Evolutionary conservation across 2,888 invertebrate species (phyloP), one percentile per base, ranked within the genome.

Genomic region (Nineta flava): DNA sequence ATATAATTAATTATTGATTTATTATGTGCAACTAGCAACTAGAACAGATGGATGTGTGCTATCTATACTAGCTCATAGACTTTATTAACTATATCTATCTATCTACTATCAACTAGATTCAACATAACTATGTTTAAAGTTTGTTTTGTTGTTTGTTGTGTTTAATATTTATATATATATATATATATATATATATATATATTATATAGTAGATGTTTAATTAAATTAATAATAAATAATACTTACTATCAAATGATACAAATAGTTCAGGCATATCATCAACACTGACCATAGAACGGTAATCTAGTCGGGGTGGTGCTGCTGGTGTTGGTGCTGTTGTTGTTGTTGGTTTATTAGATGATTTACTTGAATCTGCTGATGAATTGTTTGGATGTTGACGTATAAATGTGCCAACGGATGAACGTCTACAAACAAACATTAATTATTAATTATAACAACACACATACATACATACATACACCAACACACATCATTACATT

Each of bases 181-280:
- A n/a, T n/a, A n/a, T n/a, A n/a, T n/a, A n/a, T n/a, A n/a, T n/a
- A n/a, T n/a, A n/a, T n/a, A n/a, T n/a, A n/a, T n/a, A n/a, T n/a
- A n/a, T n/a, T n/a, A n/a, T n/a, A n/a, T n/a, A n/a, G n/a, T n/a
- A n/a, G n/a, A n/a, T n/a, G n/a, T n/a, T n/a, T n/a, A n/a, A n/a
- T n/a, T n/a, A n/a, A n/a, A n/a, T n/a, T n/a, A 19, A 19, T 26
- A 26, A 26, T 26, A 26, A 26, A n/a, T n/a, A 9, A 32, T 9
- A 38, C 90, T 82, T 69, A 92, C 91, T 90, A 67, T 94, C 92
- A 64, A 95, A 87, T 47, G 92, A 88, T 57, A 87, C 87, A 73
- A 95, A 94, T 57, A 95, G 76, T 68, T 93, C 93, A 4, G 94
- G 92, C 81, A 90, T 91, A 65, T 95, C 95, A 61, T 91, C 91